phyloP scores from a whole-genome alignment of 2,888 invertebrate genomes.

The Sicus ferrugineus region DNA sequence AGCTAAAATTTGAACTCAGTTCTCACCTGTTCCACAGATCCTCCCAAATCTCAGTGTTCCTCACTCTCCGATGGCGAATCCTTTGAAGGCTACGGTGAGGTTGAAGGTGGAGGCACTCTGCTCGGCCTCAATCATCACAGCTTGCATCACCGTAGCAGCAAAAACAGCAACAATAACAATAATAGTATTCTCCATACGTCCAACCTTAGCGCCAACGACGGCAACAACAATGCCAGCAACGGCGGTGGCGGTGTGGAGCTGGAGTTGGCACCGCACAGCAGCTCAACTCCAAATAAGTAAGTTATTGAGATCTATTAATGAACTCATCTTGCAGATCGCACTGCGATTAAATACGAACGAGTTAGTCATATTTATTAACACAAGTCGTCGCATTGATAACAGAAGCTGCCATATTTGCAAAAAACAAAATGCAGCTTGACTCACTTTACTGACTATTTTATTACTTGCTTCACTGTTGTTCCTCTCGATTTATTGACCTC shows the following conservation, averaged over 20 bases:
- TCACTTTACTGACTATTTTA: too few relatives aligned
- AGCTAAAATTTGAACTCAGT: background rate
- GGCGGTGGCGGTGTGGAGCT: constrained; percentile 59
- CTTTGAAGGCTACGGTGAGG: constrained; percentile 81
- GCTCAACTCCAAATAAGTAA: constrained; percentile 49
- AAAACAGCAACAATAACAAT: constrained; percentile 36
- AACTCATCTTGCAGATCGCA: too few relatives aligned
- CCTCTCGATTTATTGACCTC: constrained; percentile 12
- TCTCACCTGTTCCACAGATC: constrained; percentile 46
- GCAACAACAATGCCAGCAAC: constrained; percentile 54
- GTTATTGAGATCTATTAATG: constrained; percentile 34
- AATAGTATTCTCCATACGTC: constrained; percentile 4
- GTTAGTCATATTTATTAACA: too few relatives aligned
- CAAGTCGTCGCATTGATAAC: too few relatives aligned
- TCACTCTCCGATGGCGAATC: constrained; percentile 80
- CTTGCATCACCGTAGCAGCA: constrained; percentile 21
- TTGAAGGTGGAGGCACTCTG: constrained; percentile 55
- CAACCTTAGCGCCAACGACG: background rate
- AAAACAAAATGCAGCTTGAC: too few relatives aligned
- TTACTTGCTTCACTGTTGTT: too few relatives aligned
- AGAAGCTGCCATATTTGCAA: too few relatives aligned
- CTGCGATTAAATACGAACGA: too few relatives aligned
- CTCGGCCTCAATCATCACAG: constrained; percentile 37
- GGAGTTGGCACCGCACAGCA: constrained; percentile 62
- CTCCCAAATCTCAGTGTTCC: constrained; percentile 65